Percentiles rank a stretch among this genome's conserved stretches.
phyloP scores from a whole-genome alignment of 2,797 vertebrate genomes.

The Avahi laniger region DNA sequence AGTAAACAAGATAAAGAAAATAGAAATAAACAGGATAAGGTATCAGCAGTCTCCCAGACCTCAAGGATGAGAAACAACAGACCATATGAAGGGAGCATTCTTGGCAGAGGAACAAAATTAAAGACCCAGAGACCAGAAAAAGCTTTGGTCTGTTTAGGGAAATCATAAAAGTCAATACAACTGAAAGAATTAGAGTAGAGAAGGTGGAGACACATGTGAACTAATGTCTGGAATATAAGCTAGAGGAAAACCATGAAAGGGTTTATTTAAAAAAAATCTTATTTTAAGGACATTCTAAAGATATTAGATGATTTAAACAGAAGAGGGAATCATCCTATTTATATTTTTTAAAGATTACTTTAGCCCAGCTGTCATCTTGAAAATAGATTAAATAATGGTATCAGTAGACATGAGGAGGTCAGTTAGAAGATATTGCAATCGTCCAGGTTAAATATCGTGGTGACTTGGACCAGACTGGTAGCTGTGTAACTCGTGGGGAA shows the following conservation, averaged over 20 bases:
- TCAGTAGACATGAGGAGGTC: neutral
- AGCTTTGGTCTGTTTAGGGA: neutral
- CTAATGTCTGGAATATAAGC: neutral
- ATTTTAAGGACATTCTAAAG: neutral
- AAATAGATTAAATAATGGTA: neutral
- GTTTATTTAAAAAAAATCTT: neutral
- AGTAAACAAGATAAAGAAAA: neutral
- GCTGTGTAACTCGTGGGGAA: neutral
- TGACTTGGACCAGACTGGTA: neutral
- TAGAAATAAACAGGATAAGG: neutral
- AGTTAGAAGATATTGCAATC: neutral
- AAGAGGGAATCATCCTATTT: neutral
- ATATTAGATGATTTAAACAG: neutral
- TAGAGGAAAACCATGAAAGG: neutral
- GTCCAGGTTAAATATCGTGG: neutral
- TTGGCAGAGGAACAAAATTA: neutral
- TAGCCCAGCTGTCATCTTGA: neutral
- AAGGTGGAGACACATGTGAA: neutral
- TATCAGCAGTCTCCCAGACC: neutral
- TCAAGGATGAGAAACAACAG: neutral
- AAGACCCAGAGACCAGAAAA: neutral
- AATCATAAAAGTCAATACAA: neutral
- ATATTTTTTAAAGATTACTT: neutral
- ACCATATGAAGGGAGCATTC: neutral
- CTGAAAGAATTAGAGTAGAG: neutral